Evolutionary conservation across 2,113 vertebrate species (phyloP), one percentile per base, ranked within the genome.

Genomic region (Mola mola): DNA sequence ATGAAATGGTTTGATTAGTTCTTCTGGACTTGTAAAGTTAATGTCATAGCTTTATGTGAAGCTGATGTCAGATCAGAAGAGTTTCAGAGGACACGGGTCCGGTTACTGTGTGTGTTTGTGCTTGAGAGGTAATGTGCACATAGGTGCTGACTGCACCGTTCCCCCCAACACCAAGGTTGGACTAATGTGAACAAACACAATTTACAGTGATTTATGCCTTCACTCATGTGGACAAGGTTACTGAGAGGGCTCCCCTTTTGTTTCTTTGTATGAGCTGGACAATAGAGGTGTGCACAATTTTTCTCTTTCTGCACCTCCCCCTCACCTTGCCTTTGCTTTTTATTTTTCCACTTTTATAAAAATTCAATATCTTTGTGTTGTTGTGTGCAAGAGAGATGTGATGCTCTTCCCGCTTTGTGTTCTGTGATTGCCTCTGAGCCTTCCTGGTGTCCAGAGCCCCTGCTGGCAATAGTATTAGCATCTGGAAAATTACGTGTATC

Each of bases 201-300:
- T 90, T 85, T 86, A 84, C 36, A 81, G 65, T 80, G 83, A 86
- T 90, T 86, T 85, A 84, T 82, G 62, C 52, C 48, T 60, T 63
- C 52, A 72, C 65, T 63, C 20, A 8, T 33, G 44, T 68, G 64
- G 71, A 68, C 77, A 84, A 79, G 81, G 81, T 87, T 70, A 79
- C 22, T 49, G 59, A 58, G 43, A 41, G 57, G 52, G 31, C 17
- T 67, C 4, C 12, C 29, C 20, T 43, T 61, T 74, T 63, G 65
- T 72, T 44, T 38, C 59, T 73, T 70, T 72, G 62, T 37, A 22
- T 19, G 16, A 52, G 44, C 53, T 34, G 43, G 38, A 73, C 74
- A 81, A 75, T 47, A 72, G 44, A 72, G 43, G 6, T 56, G 59
- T 24, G 25, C 31, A 72, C 31, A 49, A 0, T 13, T 48, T 31